Conservation (phyloP, 2,888 invertebrate species). For the Baccha elongata region DNA sequence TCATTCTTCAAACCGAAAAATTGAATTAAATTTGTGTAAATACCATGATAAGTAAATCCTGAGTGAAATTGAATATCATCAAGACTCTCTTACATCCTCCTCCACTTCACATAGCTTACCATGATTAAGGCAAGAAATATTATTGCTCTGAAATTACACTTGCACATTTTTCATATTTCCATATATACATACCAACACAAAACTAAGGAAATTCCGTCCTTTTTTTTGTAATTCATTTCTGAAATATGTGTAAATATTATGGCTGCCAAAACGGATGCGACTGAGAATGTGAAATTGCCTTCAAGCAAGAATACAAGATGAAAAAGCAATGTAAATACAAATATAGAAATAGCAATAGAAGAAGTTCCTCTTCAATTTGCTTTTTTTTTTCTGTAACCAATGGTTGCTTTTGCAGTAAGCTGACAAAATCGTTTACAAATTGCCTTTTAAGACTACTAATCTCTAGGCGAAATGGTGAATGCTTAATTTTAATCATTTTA, state of each 20-base stretch:
- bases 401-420: not conserved
- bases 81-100: not conserved
- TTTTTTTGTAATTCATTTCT: not conserved
- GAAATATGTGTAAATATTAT: conserved; percentile 21
- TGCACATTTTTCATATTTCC: not conserved
- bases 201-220: not conserved
- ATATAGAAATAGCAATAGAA: conserved; percentile 7
- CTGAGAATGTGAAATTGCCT: conserved; percentile 9
- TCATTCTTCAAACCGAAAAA: not conserved
- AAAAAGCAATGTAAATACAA: conserved; percentile 6
- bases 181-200: not conserved
- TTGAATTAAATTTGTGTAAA: conserved; percentile 1
- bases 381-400: not conserved
- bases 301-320: conserved; percentile 4
- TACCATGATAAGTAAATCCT: conserved; percentile 8
- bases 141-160: not conserved
- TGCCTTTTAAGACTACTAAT: conserved; percentile 5
- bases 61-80: not conserved
- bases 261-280: not conserved
- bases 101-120: not conserved
- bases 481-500: conserved; percentile 21
- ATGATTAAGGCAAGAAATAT: not conserved
- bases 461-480: conserved; percentile 3
- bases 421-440: conserved; percentile 11
- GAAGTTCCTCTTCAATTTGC: not conserved